Base-by-base conservation (phyloP, 1,140 invertebrate genomes). In the Drosophila rhopaloa region DNA sequence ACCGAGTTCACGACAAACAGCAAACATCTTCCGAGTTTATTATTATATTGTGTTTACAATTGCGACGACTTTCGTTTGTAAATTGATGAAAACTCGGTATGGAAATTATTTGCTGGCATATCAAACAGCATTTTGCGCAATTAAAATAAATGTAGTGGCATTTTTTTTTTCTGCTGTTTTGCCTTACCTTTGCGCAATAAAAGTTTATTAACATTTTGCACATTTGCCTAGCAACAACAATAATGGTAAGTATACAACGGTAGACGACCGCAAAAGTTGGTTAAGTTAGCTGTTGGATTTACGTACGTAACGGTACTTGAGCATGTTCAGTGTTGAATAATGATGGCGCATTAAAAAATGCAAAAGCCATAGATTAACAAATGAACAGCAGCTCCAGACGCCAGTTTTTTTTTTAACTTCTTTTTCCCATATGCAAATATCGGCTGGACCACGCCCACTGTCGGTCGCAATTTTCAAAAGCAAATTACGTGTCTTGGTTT, bases 131-230 rank as follows among this genome's bases (percentile, higher is more conserved):
- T 56, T 61, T 84, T 79, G 57, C 73, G 70, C 79, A 82, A 86
- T 86, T 79, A 79, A 62, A 68, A 76, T 79, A 82, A 88, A 76
- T 79, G 84, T 89, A 65, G 71, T 82, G 68, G 65, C 82, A 79
- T 41, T 29, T 38, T 16, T n/a, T n/a, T 16, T 16, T 11, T 50
- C 6, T 24, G 8, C 4, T n/a, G 13, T 13, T 32, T 5, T 24
- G 35, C 51, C 46, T 67, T 67, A 56, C 41, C 63, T 86, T 88
- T 88, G 79, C 83, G 76, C 79, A 88, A 88, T 82, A 79, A 82
- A 83, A 88, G 83, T 86, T 86, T 86, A 86, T 86, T 88, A 88
- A 88, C 83, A 88, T 83, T 86, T 86, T 88, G 76, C 71, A 65
- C 77, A 85, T 84, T 84, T 84, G 81, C 81, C 58, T 81, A 75